Conservation (phyloP, 2,888 invertebrate species). For the Trachelus tabidus region DNA sequence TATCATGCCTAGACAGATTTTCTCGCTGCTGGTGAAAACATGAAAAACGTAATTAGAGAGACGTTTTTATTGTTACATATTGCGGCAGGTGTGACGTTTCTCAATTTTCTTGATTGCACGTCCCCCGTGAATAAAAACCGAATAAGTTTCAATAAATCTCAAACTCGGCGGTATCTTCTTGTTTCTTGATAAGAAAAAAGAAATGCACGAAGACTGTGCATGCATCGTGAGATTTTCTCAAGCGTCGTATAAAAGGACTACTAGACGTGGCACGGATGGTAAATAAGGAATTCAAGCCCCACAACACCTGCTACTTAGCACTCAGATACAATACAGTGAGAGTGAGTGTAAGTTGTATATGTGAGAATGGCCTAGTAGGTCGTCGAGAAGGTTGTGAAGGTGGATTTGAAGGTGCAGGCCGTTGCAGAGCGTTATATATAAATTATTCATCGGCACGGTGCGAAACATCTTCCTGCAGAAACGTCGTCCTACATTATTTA, state of each 20-base stretch:
- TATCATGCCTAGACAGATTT: not conserved
- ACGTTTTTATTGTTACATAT: not conserved
- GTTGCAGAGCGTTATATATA: slow-evolving; percentile 18
- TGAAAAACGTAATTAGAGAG: not conserved
- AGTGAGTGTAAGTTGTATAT: not conserved
- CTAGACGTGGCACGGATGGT: slow-evolving; percentile 23
- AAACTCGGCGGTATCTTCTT: not conserved
- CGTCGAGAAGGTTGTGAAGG: not conserved
- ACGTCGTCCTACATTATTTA: slow-evolving; percentile 21
- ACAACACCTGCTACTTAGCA: slow-evolving; percentile 39
- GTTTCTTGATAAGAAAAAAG: not conserved
- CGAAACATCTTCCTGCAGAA: slow-evolving; percentile 24
- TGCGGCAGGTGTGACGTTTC: not conserved
- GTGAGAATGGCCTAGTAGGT: not conserved
- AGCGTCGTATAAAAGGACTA: slow-evolving; percentile 23
- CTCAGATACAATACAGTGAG: slow-evolving; percentile 2
- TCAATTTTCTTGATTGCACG: not conserved
- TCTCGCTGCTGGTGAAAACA: not conserved
- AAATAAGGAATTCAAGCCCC: slow-evolving; percentile 33
- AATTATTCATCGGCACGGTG: slow-evolving; percentile 33
- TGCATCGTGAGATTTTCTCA: not conserved
- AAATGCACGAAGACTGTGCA: not conserved
- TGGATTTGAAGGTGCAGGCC: not conserved
- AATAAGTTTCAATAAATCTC: not conserved
- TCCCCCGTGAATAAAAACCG: not conserved